Evolutionary conservation across 2,888 invertebrate genomes (phyloP).

Genomic region (Itoplectis maculator): DNA sequence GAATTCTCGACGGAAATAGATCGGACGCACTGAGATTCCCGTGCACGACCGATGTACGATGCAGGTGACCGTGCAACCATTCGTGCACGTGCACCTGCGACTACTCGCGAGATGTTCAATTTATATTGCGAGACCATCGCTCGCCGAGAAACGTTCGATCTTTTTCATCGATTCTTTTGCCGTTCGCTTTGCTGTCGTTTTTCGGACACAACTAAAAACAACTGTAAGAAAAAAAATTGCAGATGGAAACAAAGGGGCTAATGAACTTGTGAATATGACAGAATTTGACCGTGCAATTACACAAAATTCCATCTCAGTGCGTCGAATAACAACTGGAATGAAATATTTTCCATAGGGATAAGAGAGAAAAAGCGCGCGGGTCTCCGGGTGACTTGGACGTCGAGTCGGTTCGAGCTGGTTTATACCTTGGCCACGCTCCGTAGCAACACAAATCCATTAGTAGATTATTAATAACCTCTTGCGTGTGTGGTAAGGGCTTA

Average conservation of each 20-base stretch:
- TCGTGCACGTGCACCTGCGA: slow-evolving; percentile 22
- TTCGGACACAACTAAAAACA: slow-evolving; percentile 3
- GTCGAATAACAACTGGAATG: slow-evolving; percentile 13
- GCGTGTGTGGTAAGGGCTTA: slow-evolving; percentile 84
- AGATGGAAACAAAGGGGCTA: too few relatives aligned
- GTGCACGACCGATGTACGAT: slow-evolving; percentile 38
- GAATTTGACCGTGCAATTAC: not conserved
- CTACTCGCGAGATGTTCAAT: slow-evolving; percentile 72
- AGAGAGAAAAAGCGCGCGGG: slow-evolving; percentile 2
- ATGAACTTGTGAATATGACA: too few relatives aligned
- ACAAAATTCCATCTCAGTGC: slow-evolving; percentile 2
- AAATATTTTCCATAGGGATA: slow-evolving; percentile 34
- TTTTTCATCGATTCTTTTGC: slow-evolving; percentile 72
- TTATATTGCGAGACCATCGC: slow-evolving; percentile 71
- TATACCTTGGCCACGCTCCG: slow-evolving; percentile 35
- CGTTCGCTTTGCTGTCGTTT: slow-evolving; percentile 63
- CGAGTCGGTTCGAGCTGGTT: slow-evolving; percentile 14
- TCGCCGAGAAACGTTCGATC: slow-evolving; percentile 56
- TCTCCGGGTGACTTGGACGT: slow-evolving; percentile 34
- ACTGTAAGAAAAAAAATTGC: too few relatives aligned
- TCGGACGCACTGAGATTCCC: slow-evolving; percentile 43
- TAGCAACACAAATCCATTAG: slow-evolving; percentile 40
- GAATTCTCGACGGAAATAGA: slow-evolving; percentile 56
- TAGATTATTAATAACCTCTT: slow-evolving; percentile 80
- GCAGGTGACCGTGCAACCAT: slow-evolving; percentile 58